Evolutionary conservation across 35 echinoderm and acorn worm genomes (phyloP).

Genomic region (Anneissia japonica): DNA sequence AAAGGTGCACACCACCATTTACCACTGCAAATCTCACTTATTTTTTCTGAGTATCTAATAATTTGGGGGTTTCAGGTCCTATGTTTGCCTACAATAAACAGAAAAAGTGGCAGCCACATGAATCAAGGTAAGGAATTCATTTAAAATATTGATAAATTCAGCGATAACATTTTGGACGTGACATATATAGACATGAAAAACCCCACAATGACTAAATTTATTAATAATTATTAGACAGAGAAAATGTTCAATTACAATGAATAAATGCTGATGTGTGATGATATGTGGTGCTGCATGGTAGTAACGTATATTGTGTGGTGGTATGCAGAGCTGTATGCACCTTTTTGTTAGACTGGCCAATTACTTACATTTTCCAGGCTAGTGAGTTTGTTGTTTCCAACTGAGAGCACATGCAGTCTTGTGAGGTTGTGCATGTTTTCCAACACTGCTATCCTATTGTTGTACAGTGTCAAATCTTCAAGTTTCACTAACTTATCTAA

Average conservation of each 20-base stretch:
- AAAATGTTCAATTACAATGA: not conserved
- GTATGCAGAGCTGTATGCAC: not conserved
- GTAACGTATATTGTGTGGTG: not conserved
- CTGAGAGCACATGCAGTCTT: conserved; percentile 78
- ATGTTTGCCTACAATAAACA: no score
- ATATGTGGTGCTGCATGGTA: not conserved
- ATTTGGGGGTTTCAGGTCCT: no score
- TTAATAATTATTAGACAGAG: not conserved
- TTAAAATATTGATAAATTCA: no score
- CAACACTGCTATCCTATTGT: conserved; percentile 77
- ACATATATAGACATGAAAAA: no score
- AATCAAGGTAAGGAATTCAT: no score
- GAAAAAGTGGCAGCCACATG: no score
- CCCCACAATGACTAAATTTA: no score
- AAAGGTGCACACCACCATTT: no score
- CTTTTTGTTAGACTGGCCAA: not conserved
- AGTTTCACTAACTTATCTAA: conserved; percentile 68
- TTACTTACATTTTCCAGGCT: conserved; percentile 86
- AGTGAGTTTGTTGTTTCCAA: conserved; percentile 87
- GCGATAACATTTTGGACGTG: no score
- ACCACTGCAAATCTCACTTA: no score
- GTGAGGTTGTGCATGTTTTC: conserved; percentile 92
- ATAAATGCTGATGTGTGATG: not conserved
- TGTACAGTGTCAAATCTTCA: conserved; percentile 90
- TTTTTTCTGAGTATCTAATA: no score